phyloP scores from a whole-genome alignment of 2,888 invertebrate species.

The Tenthredo livida region DNA sequence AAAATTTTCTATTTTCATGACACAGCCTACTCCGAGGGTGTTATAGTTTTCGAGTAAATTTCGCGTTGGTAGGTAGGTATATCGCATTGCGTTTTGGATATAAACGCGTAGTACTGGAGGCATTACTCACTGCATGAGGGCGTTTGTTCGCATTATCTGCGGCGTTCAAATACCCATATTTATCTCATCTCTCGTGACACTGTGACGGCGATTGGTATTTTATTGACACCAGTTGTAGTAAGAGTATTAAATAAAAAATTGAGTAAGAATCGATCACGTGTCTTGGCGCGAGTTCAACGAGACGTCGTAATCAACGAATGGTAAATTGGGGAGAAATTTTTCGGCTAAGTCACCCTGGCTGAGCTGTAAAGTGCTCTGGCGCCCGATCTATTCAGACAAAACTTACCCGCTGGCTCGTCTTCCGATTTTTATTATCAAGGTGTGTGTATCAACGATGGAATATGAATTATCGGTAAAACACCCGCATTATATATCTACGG shows the following conservation, averaged over 20 bases:
- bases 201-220: slow-evolving; percentile 68
- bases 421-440: slow-evolving; percentile 60
- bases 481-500: slow-evolving; percentile 64
- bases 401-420: slow-evolving; percentile 55
- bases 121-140: slow-evolving; percentile 71
- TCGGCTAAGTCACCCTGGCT: neutral
- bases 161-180: slow-evolving; percentile 74
- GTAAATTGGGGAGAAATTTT: slow-evolving; percentile 3
- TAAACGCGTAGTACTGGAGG: slow-evolving; percentile 63
- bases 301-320: neutral
- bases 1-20: neutral
- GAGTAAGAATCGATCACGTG: neutral
- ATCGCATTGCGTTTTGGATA: slow-evolving; percentile 72
- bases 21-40: neutral
- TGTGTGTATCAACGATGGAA: slow-evolving; percentile 59
- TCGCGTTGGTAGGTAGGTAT: slow-evolving; percentile 55
- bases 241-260: slow-evolving; percentile 34
- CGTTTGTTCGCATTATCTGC: slow-evolving; percentile 75
- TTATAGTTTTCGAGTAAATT: neutral
- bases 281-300: slow-evolving; percentile 21
- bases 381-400: slow-evolving; percentile 55
- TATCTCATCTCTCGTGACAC: slow-evolving; percentile 72
- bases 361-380: slow-evolving; percentile 33
- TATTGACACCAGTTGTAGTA: slow-evolving; percentile 65
- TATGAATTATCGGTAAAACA: slow-evolving; percentile 68